Evolutionary conservation across 2,888 invertebrate species (phyloP), one percentile per base, ranked within the genome.

Genomic region (Ganaspis brasiliensis): DNA sequence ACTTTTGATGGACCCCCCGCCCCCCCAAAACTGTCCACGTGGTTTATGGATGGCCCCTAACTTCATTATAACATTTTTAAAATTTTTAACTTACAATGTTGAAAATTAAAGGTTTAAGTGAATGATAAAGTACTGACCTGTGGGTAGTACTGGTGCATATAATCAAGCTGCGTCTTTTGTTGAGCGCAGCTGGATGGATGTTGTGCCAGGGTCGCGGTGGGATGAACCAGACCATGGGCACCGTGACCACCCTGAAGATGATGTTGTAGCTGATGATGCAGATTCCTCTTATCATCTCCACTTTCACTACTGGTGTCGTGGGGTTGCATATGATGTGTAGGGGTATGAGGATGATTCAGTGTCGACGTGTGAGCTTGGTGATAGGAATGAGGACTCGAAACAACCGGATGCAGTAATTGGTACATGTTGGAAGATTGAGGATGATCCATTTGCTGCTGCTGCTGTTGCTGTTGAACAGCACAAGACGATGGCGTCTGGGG

Each of bases 131-230:
- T 14, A 74, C 81, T 73, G 72, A 91, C 91, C 91, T 91, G 91
- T 70, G 91, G 89, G 80, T 91, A 91, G 83, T 91, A 91, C 82
- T 90, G 90, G 83, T 90, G 90, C 90, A 91, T 91, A 79, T 91
- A 91, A 73, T 91, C 91, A 67, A 91, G 83, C 75, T 91, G 91
- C 63, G 87, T 90, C 85, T 91, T 91, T 74, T 91, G 91, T 75
- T 91, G 91, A 19, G 91, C 89, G 78, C 91, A 91, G 75, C 89
- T 91, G 12, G 91, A 87, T 21, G 90, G 88, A 24, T 89, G 90
- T 16, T 86, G 88, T 5, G 87, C 84, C 56, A 90, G 83, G 21
- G 91, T 89, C 37, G 91, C 89, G 67, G 91, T 90, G 16, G 91
- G 91, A 81, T 91, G 91, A 9, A 91, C 89, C 76, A 91, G 82